phyloP scores from a whole-genome alignment of 2,888 invertebrate species.

The Dinocampus coccinellae region DNA sequence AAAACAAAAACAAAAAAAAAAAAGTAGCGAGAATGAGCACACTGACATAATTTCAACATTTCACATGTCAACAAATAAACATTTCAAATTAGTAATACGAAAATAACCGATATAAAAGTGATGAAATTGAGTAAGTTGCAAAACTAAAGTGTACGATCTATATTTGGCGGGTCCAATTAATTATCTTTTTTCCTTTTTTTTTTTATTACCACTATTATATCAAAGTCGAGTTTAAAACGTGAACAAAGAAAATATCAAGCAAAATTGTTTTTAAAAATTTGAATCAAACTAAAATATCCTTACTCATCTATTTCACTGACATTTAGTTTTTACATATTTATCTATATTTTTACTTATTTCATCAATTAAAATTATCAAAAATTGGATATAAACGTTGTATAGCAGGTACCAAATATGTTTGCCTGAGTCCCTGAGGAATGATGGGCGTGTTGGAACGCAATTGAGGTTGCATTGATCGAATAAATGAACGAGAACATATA shows the following conservation, averaged over 20 bases:
- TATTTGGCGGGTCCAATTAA: slow-evolving; percentile 35
- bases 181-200: slow-evolving; percentile 33
- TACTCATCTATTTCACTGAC: not conserved
- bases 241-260: too few species aligned
- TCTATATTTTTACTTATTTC: not conserved
- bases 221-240: too few species aligned
- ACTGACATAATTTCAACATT: too few species aligned
- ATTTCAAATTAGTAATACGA: too few species aligned
- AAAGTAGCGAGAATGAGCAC: not conserved
- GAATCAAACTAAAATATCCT: too few species aligned
- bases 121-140: too few species aligned
- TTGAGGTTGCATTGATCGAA: slow-evolving; percentile 8
- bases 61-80: too few species aligned
- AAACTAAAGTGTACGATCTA: not conserved
- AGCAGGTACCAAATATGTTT: too few species aligned
- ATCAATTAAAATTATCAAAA: slow-evolving; percentile 1
- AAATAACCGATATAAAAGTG: too few species aligned
- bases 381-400: not conserved
- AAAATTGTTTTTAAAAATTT: too few species aligned
- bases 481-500: not conserved
- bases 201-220: too few species aligned
- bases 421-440: not conserved
- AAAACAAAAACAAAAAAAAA: slow-evolving; percentile 2
- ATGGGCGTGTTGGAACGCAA: not conserved
- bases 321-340: too few species aligned